Evolutionary conservation across 2,113 vertebrate genomes (phyloP), one percentile per base, ranked within the genome.

Genomic region (Thymallus thymallus): DNA sequence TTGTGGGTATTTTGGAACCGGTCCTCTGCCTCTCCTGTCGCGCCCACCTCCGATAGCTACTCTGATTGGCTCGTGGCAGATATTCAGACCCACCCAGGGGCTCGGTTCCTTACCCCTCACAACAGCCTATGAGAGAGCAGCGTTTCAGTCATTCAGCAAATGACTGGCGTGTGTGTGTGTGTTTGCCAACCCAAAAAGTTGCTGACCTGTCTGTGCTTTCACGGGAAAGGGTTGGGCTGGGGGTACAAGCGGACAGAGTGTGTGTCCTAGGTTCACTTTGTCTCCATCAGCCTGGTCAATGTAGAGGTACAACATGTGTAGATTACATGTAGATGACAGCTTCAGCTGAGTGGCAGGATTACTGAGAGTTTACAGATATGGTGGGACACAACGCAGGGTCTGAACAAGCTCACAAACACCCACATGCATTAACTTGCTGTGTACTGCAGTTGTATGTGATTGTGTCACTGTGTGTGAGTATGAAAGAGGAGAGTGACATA

Each of bases 281-380:
- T n/a, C 60, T 35, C 14, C 45, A 35, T 55, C 32, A 45, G 68
- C 35, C 68, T 48, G 13, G 12, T 10, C 0, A 10, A 24, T 60
- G n/a, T n/a, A 60, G 56, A 22, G 56, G 56, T 9, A 22, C 56
- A n/a, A n/a, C 56, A 9, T 60, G 48, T 51, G 13, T 51, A 51
- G 14, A n/a, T 60, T n/a, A 22, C 72, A 71, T 51, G 13, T 51
- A 51, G 14, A n/a, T 60, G 56, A 22, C 72, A 71, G 6, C 46
- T 75, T 51, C 48, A 18, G 74, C 73, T 60, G 18, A 56, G 16
- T 69, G 62, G 2, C 0, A 10, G 63, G 77, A 82, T 84, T 83
- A 82, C 63, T 23, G 67, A 24, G 69, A 73, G 75, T 68, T 68
- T 82, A 79, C 78, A 74, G 77, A 74, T 78, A 77, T 82, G 71